Percentiles rank a stretch among this genome's conserved stretches.
Conservation (phyloP, 2,888 invertebrate species). For the Gisinianus flammeolus region DNA sequence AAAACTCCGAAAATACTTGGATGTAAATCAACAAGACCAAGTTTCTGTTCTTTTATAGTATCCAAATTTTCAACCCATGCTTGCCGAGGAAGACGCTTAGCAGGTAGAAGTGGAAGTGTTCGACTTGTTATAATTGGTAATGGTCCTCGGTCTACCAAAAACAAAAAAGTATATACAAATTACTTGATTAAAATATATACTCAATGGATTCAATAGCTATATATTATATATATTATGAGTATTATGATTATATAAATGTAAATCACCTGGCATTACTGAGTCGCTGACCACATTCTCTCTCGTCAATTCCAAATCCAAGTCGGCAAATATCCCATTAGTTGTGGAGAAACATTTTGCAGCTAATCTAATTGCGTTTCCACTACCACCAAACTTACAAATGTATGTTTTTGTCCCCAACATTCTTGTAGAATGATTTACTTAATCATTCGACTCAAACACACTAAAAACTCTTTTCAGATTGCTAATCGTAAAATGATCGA, state of each 20-base stretch:
- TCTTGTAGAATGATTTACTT: neutral
- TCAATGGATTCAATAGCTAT: too few relatives aligned
- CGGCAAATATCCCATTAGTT: neutral
- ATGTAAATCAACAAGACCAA: slow-evolving; percentile 88
- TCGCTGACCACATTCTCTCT: neutral
- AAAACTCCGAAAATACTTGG: slow-evolving; percentile 82
- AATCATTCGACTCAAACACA: too few relatives aligned
- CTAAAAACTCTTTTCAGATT: too few relatives aligned
- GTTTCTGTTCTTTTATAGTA: slow-evolving; percentile 74
- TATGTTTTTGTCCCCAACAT: neutral
- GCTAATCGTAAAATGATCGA: too few relatives aligned
- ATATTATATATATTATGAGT: too few relatives aligned
- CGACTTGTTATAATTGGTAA: slow-evolving; percentile 63
- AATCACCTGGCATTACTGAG: neutral
- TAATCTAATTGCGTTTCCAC: neutral
- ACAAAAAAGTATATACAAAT: too few relatives aligned
- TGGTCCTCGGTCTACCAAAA: slow-evolving; percentile 51
- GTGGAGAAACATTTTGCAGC: slow-evolving; percentile 1
- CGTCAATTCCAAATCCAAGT: neutral
- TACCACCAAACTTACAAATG: neutral
- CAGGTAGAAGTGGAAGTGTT: slow-evolving; percentile 56
- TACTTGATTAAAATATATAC: too few relatives aligned
- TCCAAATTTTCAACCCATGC: slow-evolving; percentile 88
- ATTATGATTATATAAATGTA: too few relatives aligned
- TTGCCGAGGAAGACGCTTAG: slow-evolving; percentile 72